These are phyloP conservation scores for Ophthalmolycus amberensis DNA, from an alignment of 2,113 vertebrate species.

Conservation along the genomic window DNA sequence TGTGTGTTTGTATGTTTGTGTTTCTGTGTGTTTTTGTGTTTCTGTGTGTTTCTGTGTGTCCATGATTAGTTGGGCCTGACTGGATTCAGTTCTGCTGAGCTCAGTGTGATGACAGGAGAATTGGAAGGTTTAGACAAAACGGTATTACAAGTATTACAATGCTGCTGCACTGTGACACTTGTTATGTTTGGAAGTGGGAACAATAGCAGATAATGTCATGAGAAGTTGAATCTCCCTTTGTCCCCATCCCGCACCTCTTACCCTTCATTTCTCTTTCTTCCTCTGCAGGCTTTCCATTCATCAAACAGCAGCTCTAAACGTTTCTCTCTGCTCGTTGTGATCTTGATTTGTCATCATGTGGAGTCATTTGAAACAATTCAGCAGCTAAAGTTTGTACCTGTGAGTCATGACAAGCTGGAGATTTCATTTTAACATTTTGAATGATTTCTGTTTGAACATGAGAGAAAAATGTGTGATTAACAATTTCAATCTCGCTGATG, in stretches of 20 bases:
- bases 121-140: constrained; percentile 1
- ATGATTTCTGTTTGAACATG: constrained; percentile 3
- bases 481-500: constrained; percentile 1
- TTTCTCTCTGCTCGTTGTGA: neutral
- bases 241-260: neutral
- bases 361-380: constrained; percentile 29
- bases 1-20: neutral
- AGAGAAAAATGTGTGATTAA: neutral
- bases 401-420: neutral
- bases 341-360: constrained; percentile 5
- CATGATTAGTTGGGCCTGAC: neutral
- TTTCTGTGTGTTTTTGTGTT: neutral
- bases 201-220: neutral
- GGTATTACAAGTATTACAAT: neutral
- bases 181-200: neutral
- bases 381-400: constrained; percentile 13
- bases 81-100: constrained; percentile 14
- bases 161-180: neutral
- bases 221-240: neutral
- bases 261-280: neutral
- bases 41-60: neutral
- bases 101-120: neutral
- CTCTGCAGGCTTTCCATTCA: constrained; percentile 9
- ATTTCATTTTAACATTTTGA: constrained; percentile 30
- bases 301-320: neutral